phyloP scores from a whole-genome alignment of 1,140 invertebrate genomes.

The Drosophila pseudoobscura region DNA sequence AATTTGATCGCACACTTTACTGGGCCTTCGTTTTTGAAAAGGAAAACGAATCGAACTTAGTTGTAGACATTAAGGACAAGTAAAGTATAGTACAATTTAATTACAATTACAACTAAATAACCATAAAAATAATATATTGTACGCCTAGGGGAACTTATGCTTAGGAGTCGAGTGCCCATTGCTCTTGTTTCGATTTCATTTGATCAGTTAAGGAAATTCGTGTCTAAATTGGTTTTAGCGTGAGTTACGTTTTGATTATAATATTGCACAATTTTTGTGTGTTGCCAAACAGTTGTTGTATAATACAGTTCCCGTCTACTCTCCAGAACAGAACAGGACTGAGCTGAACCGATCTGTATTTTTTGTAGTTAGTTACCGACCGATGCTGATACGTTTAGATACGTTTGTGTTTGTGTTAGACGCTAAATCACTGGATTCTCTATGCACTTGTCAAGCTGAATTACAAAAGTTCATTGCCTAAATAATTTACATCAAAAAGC shows the following conservation, averaged over 20 bases:
- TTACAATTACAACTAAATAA: slow-evolving; percentile 79
- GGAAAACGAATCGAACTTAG: slow-evolving; percentile 55
- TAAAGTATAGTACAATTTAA: slow-evolving; percentile 67
- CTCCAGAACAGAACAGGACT: no score
- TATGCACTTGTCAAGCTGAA: slow-evolving; percentile 48
- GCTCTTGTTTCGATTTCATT: slow-evolving; percentile 35
- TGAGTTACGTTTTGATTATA: slow-evolving; percentile 39
- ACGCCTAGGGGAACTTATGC: slow-evolving; percentile 61
- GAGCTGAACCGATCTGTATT: slow-evolving; percentile 1
- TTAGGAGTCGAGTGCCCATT: slow-evolving; percentile 63
- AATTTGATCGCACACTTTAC: slow-evolving; percentile 52
- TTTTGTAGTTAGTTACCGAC: slow-evolving; percentile 26
- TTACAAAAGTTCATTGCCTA: slow-evolving; percentile 65
- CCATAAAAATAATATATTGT: slow-evolving; percentile 59
- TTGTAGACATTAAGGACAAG: slow-evolving; percentile 47
- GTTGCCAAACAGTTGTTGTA: slow-evolving; percentile 46
- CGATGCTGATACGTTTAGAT: slow-evolving; percentile 61
- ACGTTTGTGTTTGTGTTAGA: slow-evolving; percentile 49
- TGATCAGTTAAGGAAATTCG: slow-evolving; percentile 53
- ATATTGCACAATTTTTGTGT: slow-evolving; percentile 61
- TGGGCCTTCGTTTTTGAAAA: slow-evolving; percentile 59
- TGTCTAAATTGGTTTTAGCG: slow-evolving; percentile 42
- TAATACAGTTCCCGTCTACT: slow-evolving; percentile 37
- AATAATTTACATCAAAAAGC: slow-evolving; percentile 70
- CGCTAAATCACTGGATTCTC: slow-evolving; percentile 71